These are phyloP conservation scores for Mobula hypostoma DNA, from an alignment of 2,113 vertebrate species.

Conservation along the genomic window DNA sequence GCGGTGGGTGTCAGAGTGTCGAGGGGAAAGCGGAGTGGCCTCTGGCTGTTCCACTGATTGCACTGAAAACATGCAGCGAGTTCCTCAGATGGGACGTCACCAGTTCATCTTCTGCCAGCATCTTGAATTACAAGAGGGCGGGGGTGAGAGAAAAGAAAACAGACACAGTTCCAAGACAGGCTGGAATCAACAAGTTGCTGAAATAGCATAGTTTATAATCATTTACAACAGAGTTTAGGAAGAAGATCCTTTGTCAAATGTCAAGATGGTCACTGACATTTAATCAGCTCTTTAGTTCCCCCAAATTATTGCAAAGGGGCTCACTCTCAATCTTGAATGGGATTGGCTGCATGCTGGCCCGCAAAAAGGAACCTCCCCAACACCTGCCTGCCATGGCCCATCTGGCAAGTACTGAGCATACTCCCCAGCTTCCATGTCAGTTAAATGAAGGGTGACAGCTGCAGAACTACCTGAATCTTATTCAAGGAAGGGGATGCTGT, in stretches of 20 bases:
- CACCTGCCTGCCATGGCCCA: not conserved
- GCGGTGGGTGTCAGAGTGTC: not conserved
- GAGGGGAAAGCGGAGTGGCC: slow-evolving; percentile 51
- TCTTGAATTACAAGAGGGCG: slow-evolving; percentile 55
- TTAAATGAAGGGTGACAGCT: not conserved
- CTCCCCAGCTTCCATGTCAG: not conserved
- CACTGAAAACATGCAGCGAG: slow-evolving; percentile 86
- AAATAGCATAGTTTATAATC: not conserved
- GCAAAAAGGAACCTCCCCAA: not conserved
- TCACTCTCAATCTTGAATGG: not conserved
- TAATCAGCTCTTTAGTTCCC: not conserved
- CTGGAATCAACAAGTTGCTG: slow-evolving; percentile 32
- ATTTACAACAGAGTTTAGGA: too few relatives aligned
- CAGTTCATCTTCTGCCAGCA: slow-evolving; percentile 75
- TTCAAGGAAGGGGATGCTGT: not conserved
- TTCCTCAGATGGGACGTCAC: slow-evolving; percentile 79
- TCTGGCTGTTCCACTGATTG: slow-evolving; percentile 81
- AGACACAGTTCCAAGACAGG: slow-evolving; percentile 39
- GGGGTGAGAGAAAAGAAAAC: slow-evolving; percentile 39
- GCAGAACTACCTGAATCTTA: not conserved
- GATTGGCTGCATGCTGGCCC: not conserved
- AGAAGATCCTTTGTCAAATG: too few relatives aligned
- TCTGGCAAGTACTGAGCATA: not conserved
- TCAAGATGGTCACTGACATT: not conserved
- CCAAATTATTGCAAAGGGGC: not conserved